These are phyloP conservation scores for Antechinus stuartii DNA, from an alignment of 2,113 vertebrate genomes.

Conservation along the genomic window DNA sequence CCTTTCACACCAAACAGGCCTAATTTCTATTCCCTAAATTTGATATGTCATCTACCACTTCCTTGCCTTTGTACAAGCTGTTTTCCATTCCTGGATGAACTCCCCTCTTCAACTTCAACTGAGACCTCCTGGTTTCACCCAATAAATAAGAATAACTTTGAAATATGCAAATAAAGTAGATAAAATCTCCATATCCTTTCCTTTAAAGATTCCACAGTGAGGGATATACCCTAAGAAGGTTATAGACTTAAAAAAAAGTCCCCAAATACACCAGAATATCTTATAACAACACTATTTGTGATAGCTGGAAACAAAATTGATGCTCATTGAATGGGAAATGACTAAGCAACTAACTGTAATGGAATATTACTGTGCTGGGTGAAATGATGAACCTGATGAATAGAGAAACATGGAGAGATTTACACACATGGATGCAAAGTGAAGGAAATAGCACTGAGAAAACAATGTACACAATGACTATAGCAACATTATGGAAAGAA, in stretches of 20 bases:
- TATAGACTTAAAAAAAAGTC: neutral
- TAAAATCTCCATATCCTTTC: neutral
- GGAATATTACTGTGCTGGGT: neutral
- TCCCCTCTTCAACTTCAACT: neutral
- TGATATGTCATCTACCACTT: neutral
- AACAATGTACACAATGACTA: neutral
- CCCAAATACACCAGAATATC: neutral
- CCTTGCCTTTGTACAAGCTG: neutral
- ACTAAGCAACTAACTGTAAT: neutral
- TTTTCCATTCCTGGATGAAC: neutral
- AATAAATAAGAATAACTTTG: neutral
- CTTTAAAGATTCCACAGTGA: neutral
- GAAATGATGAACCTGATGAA: neutral
- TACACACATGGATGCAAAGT: neutral
- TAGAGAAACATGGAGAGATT: neutral
- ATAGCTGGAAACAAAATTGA: neutral
- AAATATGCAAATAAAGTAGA: neutral
- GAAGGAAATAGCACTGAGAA: neutral
- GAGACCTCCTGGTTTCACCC: too few species aligned
- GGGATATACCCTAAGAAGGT: neutral
- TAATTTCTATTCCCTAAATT: neutral
- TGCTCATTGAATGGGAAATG: neutral
- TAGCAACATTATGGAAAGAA: neutral
- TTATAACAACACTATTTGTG: neutral
- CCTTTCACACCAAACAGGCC: neutral